Conservation (phyloP, 2,888 invertebrate genomes). For the Melanotus villosus region DNA sequence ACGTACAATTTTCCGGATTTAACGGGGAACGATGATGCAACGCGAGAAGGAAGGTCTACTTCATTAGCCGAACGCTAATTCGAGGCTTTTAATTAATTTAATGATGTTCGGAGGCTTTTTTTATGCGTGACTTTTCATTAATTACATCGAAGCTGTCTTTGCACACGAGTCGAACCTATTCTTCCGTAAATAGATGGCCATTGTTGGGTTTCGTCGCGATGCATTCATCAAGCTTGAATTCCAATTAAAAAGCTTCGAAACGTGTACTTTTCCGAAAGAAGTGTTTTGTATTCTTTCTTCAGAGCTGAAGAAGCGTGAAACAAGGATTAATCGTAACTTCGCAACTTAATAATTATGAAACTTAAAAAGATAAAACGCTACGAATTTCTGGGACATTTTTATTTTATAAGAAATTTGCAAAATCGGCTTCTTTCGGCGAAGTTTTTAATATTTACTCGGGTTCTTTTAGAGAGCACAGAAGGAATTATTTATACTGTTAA, state of each 20-base stretch:
- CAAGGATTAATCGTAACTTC: neutral
- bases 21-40: constrained; percentile 6
- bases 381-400: too few species aligned
- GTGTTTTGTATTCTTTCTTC: neutral
- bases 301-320: neutral
- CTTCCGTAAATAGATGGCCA: constrained; percentile 14
- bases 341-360: neutral
- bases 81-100: constrained; percentile 22
- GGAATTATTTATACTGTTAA: too few species aligned
- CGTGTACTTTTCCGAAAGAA: neutral
- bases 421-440: too few species aligned
- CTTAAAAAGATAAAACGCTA: too few species aligned
- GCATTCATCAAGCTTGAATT: constrained; percentile 24
- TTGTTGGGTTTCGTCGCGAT: constrained; percentile 18
- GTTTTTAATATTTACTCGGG: too few species aligned
- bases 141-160: constrained; percentile 11
- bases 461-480: too few species aligned
- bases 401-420: too few species aligned
- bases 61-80: constrained; percentile 21
- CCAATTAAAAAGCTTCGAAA: constrained; percentile 12
- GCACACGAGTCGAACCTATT: constrained; percentile 14
- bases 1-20: neutral
- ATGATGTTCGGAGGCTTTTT: constrained; percentile 12
- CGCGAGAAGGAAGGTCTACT: constrained; percentile 18
- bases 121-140: constrained; percentile 24